Evolutionary conservation across 1,140 invertebrate species (phyloP), one percentile per base, ranked within the genome.

Genomic region (Lasioglossum baleicum): DNA sequence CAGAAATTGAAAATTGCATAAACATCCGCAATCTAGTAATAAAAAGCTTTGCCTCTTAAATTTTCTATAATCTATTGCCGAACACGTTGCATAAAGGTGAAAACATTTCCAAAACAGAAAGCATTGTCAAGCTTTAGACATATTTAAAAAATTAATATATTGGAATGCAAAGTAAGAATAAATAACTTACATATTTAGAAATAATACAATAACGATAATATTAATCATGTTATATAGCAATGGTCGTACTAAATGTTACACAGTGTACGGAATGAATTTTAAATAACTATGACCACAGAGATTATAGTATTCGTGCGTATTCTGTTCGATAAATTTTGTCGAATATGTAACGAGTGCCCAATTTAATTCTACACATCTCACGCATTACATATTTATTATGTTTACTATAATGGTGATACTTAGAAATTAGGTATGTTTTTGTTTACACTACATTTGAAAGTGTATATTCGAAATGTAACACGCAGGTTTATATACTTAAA

Each of bases 101-200:
- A 35, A 42, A 17, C 40, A 22, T 17, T 74, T 75, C 17, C 35
- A 6, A 56, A 72, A 26, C 71, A 77, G 35, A 81, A 76, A 82
- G 67, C 68, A 83, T 71, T 51, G 77, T 86, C 78, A 83, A 83
- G 64, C 26, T 44, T 79, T n/a, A 53, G 44, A 68, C 51, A 51
- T 80, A 48, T 56, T 61, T 84, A 74, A 73, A 53, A 69, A 81
- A 26, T 35, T 80, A 68, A 53, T 83, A 78, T 84, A 75, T 88
- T 90, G 91, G 91, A 92, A 92, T 92, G 91, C 91, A 90, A 90
- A 88, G 85, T 90, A 91, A 91, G 88, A 91, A 91, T 92, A 92
- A 91, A 91, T 92, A 91, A 92, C 86, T 91, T 91, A 91, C 53
- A 68, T 22, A 63, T 83, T 87, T 89, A 89, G 89, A 88, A 90